These are phyloP conservation scores for Sminthurinus aureus DNA, from an alignment of 2,888 invertebrate species.

Conservation along the genomic window DNA sequence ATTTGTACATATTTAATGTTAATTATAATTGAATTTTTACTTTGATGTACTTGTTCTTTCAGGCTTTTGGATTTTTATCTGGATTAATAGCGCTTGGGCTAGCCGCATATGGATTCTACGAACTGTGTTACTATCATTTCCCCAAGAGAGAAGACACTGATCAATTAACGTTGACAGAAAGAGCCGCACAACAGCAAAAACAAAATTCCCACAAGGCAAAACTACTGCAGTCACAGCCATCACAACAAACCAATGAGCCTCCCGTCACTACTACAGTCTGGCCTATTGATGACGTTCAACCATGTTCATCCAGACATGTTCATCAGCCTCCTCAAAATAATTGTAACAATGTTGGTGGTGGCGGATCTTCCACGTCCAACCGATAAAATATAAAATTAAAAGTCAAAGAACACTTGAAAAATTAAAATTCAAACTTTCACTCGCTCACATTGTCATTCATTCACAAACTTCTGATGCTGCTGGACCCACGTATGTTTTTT, in stretches of 20 bases:
- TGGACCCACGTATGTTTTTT: too few species aligned
- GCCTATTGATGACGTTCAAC: conserved; percentile 61
- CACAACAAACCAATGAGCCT: conserved; percentile 46
- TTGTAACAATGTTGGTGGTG: conserved; percentile 10
- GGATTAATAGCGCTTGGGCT: conserved; percentile 52
- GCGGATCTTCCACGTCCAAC: conserved; percentile 4
- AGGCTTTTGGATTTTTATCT: conserved; percentile 58
- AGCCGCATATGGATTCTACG: conserved; percentile 56
- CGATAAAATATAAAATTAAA: background rate
- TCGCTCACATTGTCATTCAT: background rate
- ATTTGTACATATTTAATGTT: too few species aligned
- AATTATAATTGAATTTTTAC: too few species aligned
- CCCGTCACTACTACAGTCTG: conserved; percentile 57
- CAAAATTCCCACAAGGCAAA: conserved; percentile 56
- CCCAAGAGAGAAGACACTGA: conserved; percentile 68
- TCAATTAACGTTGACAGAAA: conserved; percentile 68
- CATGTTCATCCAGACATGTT: conserved; percentile 61
- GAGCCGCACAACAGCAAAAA: conserved; percentile 61
- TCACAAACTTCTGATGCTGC: background rate
- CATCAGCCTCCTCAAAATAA: conserved; percentile 46
- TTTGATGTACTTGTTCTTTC: conserved; percentile 7
- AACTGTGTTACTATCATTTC: conserved; percentile 57
- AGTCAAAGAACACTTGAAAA: background rate
- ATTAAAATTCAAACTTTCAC: background rate
- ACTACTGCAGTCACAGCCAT: conserved; percentile 9